Percentiles rank a stretch among this genome's conserved stretches.
Conservation (phyloP, 2,113 vertebrate species). For the Arvicanthis niloticus region DNA sequence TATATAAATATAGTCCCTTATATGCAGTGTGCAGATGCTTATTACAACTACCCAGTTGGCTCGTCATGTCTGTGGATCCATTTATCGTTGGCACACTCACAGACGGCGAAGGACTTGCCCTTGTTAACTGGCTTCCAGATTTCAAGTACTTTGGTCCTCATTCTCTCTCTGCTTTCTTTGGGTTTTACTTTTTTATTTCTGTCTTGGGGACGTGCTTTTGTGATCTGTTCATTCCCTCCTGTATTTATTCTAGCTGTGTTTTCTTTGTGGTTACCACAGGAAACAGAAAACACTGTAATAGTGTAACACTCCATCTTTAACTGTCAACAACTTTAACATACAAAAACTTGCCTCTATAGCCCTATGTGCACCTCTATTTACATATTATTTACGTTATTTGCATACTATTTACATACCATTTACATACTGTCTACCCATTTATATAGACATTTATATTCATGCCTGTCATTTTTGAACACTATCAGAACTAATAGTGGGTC, state of each 20-base stretch:
- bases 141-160: neutral
- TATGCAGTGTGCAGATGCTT: neutral
- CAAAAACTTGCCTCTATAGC: neutral
- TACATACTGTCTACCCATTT: neutral
- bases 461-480: neutral
- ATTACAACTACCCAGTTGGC: neutral
- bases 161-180: neutral
- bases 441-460: neutral
- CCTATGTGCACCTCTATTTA: neutral
- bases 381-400: too few species aligned
- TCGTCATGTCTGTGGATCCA: neutral
- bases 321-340: neutral
- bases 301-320: slow-evolving; percentile 36
- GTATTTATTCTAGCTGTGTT: neutral
- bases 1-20: neutral
- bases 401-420: neutral
- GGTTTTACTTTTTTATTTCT: neutral
- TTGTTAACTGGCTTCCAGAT: neutral
- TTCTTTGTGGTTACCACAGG: slow-evolving; percentile 34
- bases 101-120: neutral
- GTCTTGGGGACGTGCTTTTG: neutral
- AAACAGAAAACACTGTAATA: slow-evolving; percentile 5
- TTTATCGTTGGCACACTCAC: neutral
- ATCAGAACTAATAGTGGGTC: neutral
- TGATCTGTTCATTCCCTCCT: neutral